Evolutionary conservation across 2,113 vertebrate species (phyloP).

Genomic region (Vimba vimba): DNA sequence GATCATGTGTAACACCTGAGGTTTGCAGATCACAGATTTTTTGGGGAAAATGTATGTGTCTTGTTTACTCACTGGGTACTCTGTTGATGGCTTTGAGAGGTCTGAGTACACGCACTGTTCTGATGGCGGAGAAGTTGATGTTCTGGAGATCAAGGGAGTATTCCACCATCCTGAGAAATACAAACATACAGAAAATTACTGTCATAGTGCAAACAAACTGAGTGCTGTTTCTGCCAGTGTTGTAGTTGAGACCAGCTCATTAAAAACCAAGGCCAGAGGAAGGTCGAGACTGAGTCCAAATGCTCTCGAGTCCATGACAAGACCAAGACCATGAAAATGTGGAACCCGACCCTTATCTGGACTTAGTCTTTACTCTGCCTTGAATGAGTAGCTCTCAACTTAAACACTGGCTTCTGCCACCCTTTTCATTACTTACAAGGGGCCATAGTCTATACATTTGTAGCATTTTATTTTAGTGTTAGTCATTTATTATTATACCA

Average conservation of each 20-base stretch:
- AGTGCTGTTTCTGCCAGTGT: background rate
- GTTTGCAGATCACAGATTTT: background rate
- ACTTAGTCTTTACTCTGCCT: background rate
- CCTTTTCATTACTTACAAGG: background rate
- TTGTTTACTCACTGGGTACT: constrained; percentile 89
- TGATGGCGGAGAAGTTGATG: constrained; percentile 97
- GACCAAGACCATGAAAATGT: background rate
- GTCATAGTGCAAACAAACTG: background rate
- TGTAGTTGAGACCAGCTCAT: constrained; percentile 1
- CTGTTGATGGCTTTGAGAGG: constrained; percentile 99
- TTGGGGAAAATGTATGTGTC: background rate
- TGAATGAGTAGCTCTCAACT: background rate
- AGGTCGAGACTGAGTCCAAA: background rate
- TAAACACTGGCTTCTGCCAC: background rate
- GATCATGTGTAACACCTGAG: background rate
- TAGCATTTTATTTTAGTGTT: background rate
- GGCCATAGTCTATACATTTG: background rate
- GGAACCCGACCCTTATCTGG: background rate
- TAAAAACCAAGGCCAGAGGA: background rate
- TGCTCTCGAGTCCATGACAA: background rate
- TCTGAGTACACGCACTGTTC: constrained; percentile 93
- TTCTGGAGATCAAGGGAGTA: constrained; percentile 98
- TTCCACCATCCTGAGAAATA: constrained; percentile 85
- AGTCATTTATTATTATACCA: background rate
- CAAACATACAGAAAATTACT: constrained; percentile 7